Conservation (phyloP, 2,113 vertebrate species). For the Rutilus rutilus region DNA sequence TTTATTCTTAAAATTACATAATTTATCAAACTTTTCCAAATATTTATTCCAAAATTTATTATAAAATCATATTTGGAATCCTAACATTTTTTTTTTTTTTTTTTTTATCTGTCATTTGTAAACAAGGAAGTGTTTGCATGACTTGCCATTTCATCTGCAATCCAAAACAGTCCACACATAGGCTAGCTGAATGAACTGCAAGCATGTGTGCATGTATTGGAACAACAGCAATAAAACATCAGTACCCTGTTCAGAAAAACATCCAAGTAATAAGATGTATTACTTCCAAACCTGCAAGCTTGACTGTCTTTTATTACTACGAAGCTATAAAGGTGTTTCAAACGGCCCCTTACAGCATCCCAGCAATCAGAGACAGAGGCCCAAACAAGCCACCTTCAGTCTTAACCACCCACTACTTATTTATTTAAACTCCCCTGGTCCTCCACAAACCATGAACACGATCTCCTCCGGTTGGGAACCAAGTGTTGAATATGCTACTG, state of each 20-base stretch:
- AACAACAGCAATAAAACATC: background rate
- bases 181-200: conserved; percentile 42
- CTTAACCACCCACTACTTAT: conserved; percentile 32
- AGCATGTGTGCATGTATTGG: background rate
- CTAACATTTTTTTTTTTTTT: too few relatives aligned
- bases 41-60: too few relatives aligned
- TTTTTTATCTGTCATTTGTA: background rate
- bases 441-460: conserved; percentile 64
- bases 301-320: conserved; percentile 54
- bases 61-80: background rate
- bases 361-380: conserved; percentile 12
- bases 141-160: background rate
- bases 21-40: too few relatives aligned
- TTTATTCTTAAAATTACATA: too few relatives aligned
- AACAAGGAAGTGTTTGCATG: background rate
- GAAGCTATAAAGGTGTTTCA: conserved; percentile 39
- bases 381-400: conserved; percentile 55
- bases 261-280: too few relatives aligned
- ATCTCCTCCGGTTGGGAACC: conserved; percentile 49
- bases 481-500: conserved; percentile 74
- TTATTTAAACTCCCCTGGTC: conserved; percentile 53
- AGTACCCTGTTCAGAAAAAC: background rate
- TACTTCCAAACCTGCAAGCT: conserved; percentile 43
- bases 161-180: conserved; percentile 23
- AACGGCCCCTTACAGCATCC: conserved; percentile 42